A percentile compares a stretch with the other conserved stretches of the same genome.
Evolutionary conservation across 2,797 vertebrate species (phyloP).

Genomic region (Chiroxiphia lanceolata): DNA sequence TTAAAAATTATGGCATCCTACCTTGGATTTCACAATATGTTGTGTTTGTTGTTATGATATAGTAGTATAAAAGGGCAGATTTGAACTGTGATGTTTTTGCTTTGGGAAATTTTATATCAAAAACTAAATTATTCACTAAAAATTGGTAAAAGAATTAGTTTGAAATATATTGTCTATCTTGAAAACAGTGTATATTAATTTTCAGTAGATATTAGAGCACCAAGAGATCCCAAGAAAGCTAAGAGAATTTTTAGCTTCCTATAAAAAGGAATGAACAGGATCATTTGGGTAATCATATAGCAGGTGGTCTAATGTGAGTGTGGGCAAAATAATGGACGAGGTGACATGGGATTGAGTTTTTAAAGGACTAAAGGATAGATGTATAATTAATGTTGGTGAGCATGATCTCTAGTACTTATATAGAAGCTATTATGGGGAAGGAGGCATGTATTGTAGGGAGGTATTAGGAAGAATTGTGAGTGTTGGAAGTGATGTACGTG

Average conservation of each 20-base stretch:
- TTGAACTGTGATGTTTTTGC: background rate
- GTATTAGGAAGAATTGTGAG: background rate
- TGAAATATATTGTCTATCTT: background rate
- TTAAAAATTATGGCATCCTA: background rate
- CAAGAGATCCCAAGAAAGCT: background rate
- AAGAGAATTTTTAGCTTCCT: background rate
- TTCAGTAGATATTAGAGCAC: background rate
- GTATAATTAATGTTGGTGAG: background rate
- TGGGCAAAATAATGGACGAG: background rate
- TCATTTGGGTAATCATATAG: background rate
- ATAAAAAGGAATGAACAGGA: background rate
- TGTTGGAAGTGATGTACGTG: background rate
- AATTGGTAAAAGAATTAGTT: background rate
- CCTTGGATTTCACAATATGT: background rate
- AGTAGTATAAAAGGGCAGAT: background rate
- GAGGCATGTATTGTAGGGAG: background rate
- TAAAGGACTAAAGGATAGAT: background rate
- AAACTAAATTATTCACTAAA: background rate
- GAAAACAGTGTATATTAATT: background rate
- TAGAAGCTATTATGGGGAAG: background rate
- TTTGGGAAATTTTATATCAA: background rate
- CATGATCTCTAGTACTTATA: background rate
- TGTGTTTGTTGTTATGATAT: background rate
- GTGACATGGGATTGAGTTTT: background rate
- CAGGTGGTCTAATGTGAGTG: background rate